Conservation (phyloP, 2,797 vertebrate genomes). For the Corythornis leucogaster region DNA sequence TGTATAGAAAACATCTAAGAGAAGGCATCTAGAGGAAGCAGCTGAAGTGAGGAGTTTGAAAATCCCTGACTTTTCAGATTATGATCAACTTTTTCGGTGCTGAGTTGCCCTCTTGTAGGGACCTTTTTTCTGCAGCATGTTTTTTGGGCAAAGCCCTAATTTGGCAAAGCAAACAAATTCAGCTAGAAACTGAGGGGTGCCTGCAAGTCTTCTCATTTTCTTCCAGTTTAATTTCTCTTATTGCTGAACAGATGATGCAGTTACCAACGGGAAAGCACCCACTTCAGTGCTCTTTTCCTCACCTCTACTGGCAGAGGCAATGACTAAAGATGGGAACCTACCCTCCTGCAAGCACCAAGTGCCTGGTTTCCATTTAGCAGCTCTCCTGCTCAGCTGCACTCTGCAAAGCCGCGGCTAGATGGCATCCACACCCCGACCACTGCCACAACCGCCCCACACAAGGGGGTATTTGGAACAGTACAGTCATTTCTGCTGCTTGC, state of each 20-base stretch:
- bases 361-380: not conserved
- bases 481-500: not conserved
- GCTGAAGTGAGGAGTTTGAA: not conserved
- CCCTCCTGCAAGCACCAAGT: not conserved
- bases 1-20: not conserved
- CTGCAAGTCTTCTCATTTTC: not conserved
- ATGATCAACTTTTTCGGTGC: not conserved
- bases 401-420: not conserved
- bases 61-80: not conserved
- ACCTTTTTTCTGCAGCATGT: not conserved
- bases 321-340: not conserved
- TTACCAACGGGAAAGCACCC: not conserved
- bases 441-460: accelerated
- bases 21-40: not conserved
- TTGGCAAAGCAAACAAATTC: not conserved
- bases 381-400: not conserved
- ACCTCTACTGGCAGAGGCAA: not conserved
- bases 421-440: not conserved
- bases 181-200: not conserved
- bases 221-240: not conserved
- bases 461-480: no score
- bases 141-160: not conserved
- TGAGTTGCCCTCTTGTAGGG: not conserved
- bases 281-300: not conserved
- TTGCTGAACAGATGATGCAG: not conserved